Evolutionary conservation across 2,888 invertebrate species (phyloP).

Genomic region (Diarsia dahlii): DNA sequence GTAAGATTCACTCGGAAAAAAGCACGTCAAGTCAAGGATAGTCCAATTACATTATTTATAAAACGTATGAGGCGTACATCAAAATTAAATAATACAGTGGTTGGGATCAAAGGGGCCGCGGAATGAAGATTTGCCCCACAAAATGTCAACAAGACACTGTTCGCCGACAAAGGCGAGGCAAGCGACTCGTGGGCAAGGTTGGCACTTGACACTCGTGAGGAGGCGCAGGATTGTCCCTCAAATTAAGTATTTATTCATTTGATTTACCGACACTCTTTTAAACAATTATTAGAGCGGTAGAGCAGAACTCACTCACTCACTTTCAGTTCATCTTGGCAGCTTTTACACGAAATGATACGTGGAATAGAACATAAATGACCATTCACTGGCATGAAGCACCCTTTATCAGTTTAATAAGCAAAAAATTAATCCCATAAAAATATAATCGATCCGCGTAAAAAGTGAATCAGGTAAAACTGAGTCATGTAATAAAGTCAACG

Average conservation of each 20-base stretch:
- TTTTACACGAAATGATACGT: neutral
- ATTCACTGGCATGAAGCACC: neutral
- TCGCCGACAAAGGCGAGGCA: constrained; percentile 82
- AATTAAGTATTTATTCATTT: constrained; percentile 6
- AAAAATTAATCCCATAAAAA: neutral
- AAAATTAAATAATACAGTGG: constrained; percentile 86
- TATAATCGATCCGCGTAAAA: neutral
- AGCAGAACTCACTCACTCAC: neutral
- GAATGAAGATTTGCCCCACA: constrained; percentile 89
- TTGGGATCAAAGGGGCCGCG: constrained; percentile 86
- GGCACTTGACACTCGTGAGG: constrained; percentile 41
- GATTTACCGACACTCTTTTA: neutral
- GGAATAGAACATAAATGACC: neutral
- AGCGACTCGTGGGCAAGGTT: constrained; percentile 52
- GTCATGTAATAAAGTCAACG: neutral
- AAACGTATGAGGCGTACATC: constrained; percentile 78
- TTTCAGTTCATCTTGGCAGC: neutral
- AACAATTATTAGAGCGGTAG: neutral
- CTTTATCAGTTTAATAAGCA: neutral
- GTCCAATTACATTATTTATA: constrained; percentile 69
- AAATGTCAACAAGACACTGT: constrained; percentile 86
- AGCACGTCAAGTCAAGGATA: constrained; percentile 42
- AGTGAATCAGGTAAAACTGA: neutral
- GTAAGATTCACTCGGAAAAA: constrained; percentile 46
- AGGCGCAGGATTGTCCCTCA: constrained; percentile 31